Evolutionary conservation across 2,797 vertebrate species (phyloP), one percentile per base, ranked within the genome.

Genomic region (Xenentodon cancila): DNA sequence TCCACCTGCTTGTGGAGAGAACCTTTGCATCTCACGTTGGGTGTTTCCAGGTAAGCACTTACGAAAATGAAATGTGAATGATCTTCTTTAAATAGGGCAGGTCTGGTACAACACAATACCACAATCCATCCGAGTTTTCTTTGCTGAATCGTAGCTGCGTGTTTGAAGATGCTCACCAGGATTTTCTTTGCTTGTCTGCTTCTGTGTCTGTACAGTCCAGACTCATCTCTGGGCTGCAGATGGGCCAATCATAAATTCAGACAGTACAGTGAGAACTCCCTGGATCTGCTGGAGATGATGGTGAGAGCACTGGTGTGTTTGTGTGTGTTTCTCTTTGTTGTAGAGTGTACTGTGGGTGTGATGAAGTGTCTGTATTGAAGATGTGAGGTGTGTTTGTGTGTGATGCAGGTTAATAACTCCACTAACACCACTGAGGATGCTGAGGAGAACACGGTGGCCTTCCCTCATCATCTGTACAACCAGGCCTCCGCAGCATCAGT

Each of bases 231-330:
- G 13, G 68, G 68, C 74, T 92, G 89, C 79, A 69, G 21, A 2
- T 90, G 90, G 90, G 70, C 89, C 66, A 27, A 77, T n/a, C 55
- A 77, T 0, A 84, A 82, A 45, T 91, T 91, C 79, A 51, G 0
- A 34, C 60, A 82, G 32, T 53, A 72, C 72, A 89, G 79, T 32
- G 6, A 47, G 9, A 46, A 4, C 0, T 76, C 43, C 32, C 1
- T 90, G 70, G 3, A 17, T 25, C 77, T 87, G 0, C 71, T 91
- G 9, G 58, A 74, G 0, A 46, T 16, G 0, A 76, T 91, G 90
- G 88, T 89, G 20, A 84, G 84, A 70, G 4, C 0, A 5, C 17
- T 45, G 12, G 7, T 49, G 21, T 13, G 8, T 1, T 21, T 20
- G 0, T 11, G 8, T 1, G 7, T n/a, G n/a, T n/a, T n/a, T 1